These are phyloP conservation scores for Theristus sp. DNA, from an alignment of 2,888 invertebrate genomes.

Conservation along the genomic window DNA sequence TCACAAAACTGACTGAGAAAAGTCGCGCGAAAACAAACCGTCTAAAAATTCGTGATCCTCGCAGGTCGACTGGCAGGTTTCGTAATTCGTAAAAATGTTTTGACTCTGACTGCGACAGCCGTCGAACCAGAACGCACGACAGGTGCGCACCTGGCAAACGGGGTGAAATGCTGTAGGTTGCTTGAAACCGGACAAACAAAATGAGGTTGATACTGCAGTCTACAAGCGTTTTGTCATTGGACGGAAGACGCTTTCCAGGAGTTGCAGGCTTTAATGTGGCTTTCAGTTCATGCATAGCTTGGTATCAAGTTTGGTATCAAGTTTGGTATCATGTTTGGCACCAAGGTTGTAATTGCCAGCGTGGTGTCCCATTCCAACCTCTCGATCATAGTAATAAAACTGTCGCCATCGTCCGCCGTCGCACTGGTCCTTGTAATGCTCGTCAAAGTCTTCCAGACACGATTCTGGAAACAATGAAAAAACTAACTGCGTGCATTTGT, in stretches of 20 bases:
- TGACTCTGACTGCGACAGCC: conserved; percentile 18
- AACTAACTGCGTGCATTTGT: background rate
- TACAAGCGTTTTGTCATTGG: no score
- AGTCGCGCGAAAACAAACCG: no score
- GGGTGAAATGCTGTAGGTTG: background rate
- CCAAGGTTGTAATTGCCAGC: no score
- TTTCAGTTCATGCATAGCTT: no score
- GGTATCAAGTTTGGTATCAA: no score
- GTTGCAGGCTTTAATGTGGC: no score
- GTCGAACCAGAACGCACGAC: conserved; percentile 24
- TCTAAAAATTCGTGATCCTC: conserved; percentile 18
- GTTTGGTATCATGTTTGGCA: no score
- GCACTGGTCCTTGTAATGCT: conserved; percentile 21
- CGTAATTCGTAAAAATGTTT: conserved; percentile 22
- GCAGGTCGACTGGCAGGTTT: conserved; percentile 17
- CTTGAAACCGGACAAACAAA: background rate
- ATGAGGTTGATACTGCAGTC: no score
- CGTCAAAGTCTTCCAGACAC: conserved; percentile 23
- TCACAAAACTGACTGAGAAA: no score
- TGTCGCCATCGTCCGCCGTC: conserved; percentile 24
- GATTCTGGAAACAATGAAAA: conserved; percentile 1
- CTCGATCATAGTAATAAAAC: conserved; percentile 20
- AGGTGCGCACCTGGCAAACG: conserved; percentile 2
- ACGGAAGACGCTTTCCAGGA: no score
- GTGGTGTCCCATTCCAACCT: no score